phyloP scores from a whole-genome alignment of 2,797 vertebrate species.

The Pseudochirops corinnae region DNA sequence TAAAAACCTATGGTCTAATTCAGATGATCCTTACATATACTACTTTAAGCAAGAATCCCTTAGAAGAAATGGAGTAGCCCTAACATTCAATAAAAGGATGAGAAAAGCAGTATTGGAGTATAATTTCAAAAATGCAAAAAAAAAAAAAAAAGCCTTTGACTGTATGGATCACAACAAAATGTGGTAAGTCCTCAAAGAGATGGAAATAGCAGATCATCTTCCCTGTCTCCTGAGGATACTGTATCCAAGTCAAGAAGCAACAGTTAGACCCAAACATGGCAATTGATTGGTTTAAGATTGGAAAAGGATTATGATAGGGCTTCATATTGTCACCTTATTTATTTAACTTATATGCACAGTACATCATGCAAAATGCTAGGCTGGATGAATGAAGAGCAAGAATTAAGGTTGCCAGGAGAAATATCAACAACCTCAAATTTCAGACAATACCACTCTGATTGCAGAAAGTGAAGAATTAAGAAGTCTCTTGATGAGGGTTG shows the following conservation, averaged over 20 bases:
- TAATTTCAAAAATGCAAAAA: background rate
- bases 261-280: background rate
- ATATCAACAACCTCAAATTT: background rate
- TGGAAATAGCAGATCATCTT: background rate
- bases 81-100: background rate
- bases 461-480: background rate
- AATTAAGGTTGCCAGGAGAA: background rate
- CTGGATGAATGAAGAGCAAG: background rate
- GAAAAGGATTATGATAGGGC: background rate
- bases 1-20: background rate
- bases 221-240: background rate
- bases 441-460: background rate
- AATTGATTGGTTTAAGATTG: background rate
- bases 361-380: background rate
- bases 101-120: background rate
- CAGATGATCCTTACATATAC: background rate
- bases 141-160: background rate
- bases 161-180: background rate
- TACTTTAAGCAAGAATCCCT: background rate
- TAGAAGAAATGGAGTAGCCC: background rate
- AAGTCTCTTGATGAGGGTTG: background rate
- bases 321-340: background rate
- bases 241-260: background rate
- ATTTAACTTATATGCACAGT: background rate
- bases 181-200: background rate